Conservation (phyloP, 2,113 vertebrate species). For the Diadophis punctatus region DNA sequence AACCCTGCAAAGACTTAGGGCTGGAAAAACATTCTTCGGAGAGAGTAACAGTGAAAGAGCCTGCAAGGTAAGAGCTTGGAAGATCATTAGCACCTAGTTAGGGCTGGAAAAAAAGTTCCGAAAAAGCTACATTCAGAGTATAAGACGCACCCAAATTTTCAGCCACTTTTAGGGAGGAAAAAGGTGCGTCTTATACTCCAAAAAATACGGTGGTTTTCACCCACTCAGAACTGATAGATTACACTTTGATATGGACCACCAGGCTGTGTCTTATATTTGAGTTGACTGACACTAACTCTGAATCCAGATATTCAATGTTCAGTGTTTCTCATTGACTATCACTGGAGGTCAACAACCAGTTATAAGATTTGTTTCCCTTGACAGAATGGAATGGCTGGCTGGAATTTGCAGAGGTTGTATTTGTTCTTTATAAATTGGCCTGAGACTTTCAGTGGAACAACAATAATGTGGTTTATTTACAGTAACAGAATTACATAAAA, state of each 20-base stretch:
- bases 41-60: too few species aligned
- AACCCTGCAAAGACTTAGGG: too few species aligned
- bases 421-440: neutral
- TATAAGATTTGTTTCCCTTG: neutral
- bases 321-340: neutral
- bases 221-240: neutral
- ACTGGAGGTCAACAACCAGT: neutral
- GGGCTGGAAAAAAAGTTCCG: too few species aligned
- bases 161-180: too few species aligned
- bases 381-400: neutral
- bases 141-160: too few species aligned
- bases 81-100: too few species aligned
- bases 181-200: too few species aligned
- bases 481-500: neutral
- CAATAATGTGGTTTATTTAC: neutral
- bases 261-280: neutral
- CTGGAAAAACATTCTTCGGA: too few species aligned
- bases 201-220: too few species aligned
- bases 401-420: neutral
- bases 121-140: too few species aligned
- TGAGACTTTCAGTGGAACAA: neutral
- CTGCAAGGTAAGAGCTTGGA: too few species aligned
- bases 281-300: neutral
- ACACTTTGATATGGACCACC: neutral
- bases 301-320: neutral